Evolutionary conservation across 2,113 vertebrate species (phyloP), one percentile per base, ranked within the genome.

Genomic region (Pygoscelis antarcticus): DNA sequence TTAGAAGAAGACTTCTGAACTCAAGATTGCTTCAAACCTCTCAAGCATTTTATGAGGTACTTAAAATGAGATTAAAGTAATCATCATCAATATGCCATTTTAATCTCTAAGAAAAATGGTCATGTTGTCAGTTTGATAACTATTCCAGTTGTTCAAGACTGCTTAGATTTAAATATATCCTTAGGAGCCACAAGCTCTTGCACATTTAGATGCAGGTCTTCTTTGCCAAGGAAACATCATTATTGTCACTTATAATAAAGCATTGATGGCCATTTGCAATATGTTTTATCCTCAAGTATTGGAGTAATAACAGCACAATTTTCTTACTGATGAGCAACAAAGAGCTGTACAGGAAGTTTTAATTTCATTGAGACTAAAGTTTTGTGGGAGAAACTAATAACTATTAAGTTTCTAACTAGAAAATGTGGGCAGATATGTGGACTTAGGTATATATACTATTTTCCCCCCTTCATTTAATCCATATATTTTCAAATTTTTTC

Each of bases 41-140:
- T 98, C 92, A 97, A 96, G 94, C 76, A 95, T 97, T 93, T 98
- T 96, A 97, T 68, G 68, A 78, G 91, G 77, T 87, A 90, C 84
- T 97, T 96, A 97, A 96, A 97, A 97, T 92, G 96, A 97, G 94
- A 96, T 98, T 96, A 96, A 97, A 97, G 93, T 97, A 96, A 98
- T 98, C 96, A 98, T 96, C 97, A 92, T 96, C 82, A 26, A 75
- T 82, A 69, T 96, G 81, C 76, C 95, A 96, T 96, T 98, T 98
- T 97, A 97, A 94, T 86, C 89, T 94, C 32, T 87, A 95, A 96
- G 93, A 98, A 96, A 97, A 97, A 97, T 96, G 87, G 54, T 62
- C 71, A 74, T 84, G 57, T n/a, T 98, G 93, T 96, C 94, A 96
- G 79, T 96, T 96, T 97, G 97, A 98, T 95, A 96, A 97, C 87